Evolutionary conservation across 2,797 vertebrate species (phyloP), one percentile per base, ranked within the genome.

Genomic region (Pseudochaenichthys georgianus): DNA sequence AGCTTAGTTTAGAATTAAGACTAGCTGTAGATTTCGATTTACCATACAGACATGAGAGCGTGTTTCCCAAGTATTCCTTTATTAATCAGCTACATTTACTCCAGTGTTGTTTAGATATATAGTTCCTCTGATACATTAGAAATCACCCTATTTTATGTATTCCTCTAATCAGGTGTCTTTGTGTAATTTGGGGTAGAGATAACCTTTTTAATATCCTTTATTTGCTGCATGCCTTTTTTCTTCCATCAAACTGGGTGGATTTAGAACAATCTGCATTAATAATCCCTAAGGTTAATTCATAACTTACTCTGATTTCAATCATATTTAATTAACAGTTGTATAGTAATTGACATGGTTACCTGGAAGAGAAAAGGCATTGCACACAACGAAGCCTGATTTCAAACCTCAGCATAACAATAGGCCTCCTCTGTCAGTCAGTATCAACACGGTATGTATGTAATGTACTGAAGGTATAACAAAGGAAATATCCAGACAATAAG

Each of bases 381-480:
- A 12, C 23, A 43, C 11, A n/a, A 4, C 13, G 31, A 28, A 28
- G 9, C 9, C 4, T 41, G 51, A 51, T 65, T 71, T 54, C 2
- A 63, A 21, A 60, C 12, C 38, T 6, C 45, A 21, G 10, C 16
- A 65, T 31, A 42, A 57, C 21, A 51, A 55, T 41, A 17, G 13
- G 10, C 53, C 17, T 52, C n/a, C 19, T 17, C 50, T 42, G 11
- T n/a, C 45, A 19, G 31, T 9, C 41, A 19, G 13, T 19, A 8
- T 6, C 48, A 8, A 17, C 12, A 53, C 69, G 48, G 5, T n/a
- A 19, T 54, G 17, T 17, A 15, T 51, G 17, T 60, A 34, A 55
- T 70, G 38, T 12, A 38, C 16, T 48, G 17, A 9, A 17, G 47
- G 9, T 65, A 15, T 38, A 70, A 77, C 47, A 77, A 63, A 52